Base-by-base conservation (phyloP, 2,797 vertebrate genomes). In the Macroramphosus scolopax region DNA sequence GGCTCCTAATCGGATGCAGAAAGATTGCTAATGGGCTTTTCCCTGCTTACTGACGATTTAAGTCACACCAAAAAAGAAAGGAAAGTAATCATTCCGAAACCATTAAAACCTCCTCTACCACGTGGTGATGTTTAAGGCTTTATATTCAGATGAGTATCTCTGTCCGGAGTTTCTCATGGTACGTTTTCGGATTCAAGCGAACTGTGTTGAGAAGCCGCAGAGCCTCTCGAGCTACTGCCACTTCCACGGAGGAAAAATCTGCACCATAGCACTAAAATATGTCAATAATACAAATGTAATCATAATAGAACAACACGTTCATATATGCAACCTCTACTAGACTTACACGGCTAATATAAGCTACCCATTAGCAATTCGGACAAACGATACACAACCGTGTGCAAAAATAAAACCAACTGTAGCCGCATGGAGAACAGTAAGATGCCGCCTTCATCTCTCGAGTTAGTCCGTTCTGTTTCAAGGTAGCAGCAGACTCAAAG, bases 221-320 rank as follows among this genome's bases (percentile, higher is more conserved):
- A 30, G 38, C 53, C 49, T 61, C 17, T 18, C 15, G 33, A 68
- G 73, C 50, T 54, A 55, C 62, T 54, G 61, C 48, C 42, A 47
- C 72, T 63, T 60, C 45, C 37, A 59, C 63, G 37, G 37, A 78
- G 66, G 38, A 64, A 42, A 34, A 10, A 49, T 39, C 62, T 60
- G 61, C 72, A 75, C 77, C 59, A 64, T 63, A 76, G 67, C 82
- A 78, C 77, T 66, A 82, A 75, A 74, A 77, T 33, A 75, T 74
- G n/a, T n/a, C n/a, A n/a, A 73, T 72, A 66, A 81, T 71, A 80
- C 74, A 83, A 85, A 81, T 81, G 78, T 68, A 84, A 70, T 77
- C 30, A 62, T 66, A 74, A 67, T 50, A 77, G 63, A 81, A 77
- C 68, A 58, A 62, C 49, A 63, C 75, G 76, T 72, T 68, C 47